Conservation (phyloP, 23 tunicate species). For the Trididemnum miniatum region DNA sequence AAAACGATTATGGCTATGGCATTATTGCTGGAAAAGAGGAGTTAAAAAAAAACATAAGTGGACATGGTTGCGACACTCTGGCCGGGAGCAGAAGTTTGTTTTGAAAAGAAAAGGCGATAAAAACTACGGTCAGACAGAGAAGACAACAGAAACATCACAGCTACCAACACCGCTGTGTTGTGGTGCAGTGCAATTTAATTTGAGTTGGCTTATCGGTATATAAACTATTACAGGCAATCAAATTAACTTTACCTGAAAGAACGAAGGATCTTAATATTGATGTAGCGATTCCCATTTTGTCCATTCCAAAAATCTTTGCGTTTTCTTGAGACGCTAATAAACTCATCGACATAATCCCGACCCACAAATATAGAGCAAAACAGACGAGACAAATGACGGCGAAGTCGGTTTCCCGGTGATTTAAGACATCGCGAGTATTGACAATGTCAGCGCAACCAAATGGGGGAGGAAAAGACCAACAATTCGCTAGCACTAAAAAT, state of each 20-base stretch:
- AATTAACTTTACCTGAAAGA: constrained; percentile 2
- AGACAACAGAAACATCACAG: too few species aligned
- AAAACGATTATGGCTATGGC: too few species aligned
- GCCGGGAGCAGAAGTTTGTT: too few species aligned
- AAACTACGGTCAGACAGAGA: too few species aligned
- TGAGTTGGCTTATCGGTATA: too few species aligned
- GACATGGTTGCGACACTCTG: too few species aligned
- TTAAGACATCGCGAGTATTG: constrained; percentile 13
- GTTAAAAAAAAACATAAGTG: too few species aligned
- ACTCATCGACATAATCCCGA: not conserved
- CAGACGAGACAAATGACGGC: constrained; percentile 27
- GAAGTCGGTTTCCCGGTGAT: constrained; percentile 34
- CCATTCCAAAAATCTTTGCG: constrained; percentile 14
- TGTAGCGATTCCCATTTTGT: not conserved
- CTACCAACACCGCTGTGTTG: too few species aligned
- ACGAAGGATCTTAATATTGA: not conserved
- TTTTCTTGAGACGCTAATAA: not conserved
- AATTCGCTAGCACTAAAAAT: constrained; percentile 14
- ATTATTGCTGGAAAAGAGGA: too few species aligned
- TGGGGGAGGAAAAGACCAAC: constrained; percentile 54
- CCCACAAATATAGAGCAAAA: not conserved
- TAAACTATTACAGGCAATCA: too few species aligned
- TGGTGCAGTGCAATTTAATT: too few species aligned
- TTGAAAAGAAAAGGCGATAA: too few species aligned
- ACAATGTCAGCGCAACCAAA: constrained; percentile 37